These are phyloP conservation scores for Yponomeuta sedellus DNA, from an alignment of 2,888 invertebrate genomes.

Conservation along the genomic window DNA sequence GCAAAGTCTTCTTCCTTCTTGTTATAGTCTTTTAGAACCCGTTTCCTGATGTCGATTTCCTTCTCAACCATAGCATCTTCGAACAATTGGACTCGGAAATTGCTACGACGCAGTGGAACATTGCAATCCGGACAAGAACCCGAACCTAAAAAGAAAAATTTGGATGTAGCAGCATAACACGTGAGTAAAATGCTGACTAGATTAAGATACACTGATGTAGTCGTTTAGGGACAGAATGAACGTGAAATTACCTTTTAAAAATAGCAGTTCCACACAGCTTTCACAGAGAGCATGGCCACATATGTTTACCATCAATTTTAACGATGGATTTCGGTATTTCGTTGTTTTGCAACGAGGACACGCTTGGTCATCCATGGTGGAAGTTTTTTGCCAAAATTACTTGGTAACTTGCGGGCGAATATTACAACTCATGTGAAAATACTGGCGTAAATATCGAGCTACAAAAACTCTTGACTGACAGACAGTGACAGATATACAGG, in stretches of 20 bases:
- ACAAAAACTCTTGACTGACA: too few species aligned
- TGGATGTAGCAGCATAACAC: background rate
- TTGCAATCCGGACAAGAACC: conserved; percentile 97
- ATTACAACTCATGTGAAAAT: background rate
- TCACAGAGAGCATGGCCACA: conserved; percentile 99
- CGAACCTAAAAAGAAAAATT: conserved; percentile 82
- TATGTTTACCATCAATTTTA: conserved; percentile 98
- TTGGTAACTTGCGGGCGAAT: background rate
- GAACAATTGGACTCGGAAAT: conserved; percentile 95
- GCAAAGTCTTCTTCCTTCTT: conserved; percentile 96
- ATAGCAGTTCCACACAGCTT: conserved; percentile 96
- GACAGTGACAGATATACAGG: too few species aligned
- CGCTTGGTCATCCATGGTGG: conserved; percentile 85
- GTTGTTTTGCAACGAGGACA: conserved; percentile 98
- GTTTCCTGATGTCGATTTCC: conserved; percentile 95
- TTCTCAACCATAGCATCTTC: conserved; percentile 98
- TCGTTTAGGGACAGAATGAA: background rate
- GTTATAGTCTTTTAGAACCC: conserved; percentile 93
- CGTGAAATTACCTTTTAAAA: conserved; percentile 87
- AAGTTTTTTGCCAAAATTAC: background rate
- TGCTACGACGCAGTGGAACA: conserved; percentile 89
- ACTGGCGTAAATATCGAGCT: too few species aligned
- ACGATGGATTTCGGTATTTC: conserved; percentile 96
- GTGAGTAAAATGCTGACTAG: background rate
- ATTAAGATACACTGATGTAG: background rate